These are phyloP conservation scores for Tetanocera ferruginea DNA, from an alignment of 2,888 invertebrate genomes.

Conservation along the genomic window DNA sequence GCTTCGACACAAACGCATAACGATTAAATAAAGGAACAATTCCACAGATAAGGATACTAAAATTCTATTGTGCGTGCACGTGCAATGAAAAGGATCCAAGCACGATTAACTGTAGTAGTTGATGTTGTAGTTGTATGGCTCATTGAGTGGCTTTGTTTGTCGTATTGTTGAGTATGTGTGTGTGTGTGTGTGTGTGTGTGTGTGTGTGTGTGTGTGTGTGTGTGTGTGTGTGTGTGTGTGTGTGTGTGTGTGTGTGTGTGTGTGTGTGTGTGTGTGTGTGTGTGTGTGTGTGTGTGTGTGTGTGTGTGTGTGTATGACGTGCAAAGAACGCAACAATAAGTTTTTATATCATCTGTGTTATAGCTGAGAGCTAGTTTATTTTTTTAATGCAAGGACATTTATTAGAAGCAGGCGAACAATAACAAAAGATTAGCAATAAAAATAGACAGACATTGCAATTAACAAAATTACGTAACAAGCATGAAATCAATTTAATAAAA, in stretches of 20 bases:
- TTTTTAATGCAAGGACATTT: no score
- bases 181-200: neutral
- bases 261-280: no score
- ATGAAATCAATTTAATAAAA: no score
- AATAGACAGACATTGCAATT: no score
- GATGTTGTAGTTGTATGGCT: neutral
- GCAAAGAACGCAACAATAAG: no score
- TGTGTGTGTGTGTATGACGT: neutral
- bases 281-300: no score
- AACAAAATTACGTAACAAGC: no score
- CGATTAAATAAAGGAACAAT: neutral
- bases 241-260: neutral
- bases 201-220: neutral
- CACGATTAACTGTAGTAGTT: neutral
- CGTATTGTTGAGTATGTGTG: neutral
- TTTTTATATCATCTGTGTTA: no score
- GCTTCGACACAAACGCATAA: neutral
- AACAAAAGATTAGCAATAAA: no score
- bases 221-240: neutral
- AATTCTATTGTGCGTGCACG: conserved; percentile 31
- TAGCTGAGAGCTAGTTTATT: no score
- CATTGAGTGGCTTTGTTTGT: neutral
- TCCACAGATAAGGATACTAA: conserved; percentile 11
- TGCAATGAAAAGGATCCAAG: conserved; percentile 25
- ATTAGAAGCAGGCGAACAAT: no score